Base-by-base conservation (phyloP, 1,140 invertebrate species). In the Lasioglossum albipes region DNA sequence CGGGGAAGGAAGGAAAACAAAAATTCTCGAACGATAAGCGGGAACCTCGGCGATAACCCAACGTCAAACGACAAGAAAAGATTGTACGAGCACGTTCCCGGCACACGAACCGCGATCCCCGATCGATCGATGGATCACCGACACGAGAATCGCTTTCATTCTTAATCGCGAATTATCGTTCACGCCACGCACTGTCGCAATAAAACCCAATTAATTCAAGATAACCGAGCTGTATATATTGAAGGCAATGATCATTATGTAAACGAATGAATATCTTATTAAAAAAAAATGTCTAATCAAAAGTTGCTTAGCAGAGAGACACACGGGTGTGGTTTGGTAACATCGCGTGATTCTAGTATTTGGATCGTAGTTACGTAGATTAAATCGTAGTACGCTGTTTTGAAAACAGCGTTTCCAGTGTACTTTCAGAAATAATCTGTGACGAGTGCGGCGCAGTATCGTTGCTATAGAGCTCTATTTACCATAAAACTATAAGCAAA, bases 31-130 rank as follows among this genome's bases (percentile, higher is more conserved):
- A 61, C 18, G 82, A 88, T 84, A 87, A 82, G 69, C 22, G 42
- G 41, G 78, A 89, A 82, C 84, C 80, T 79, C 45, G 2, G 61
- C 27, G 83, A 88, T 88, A 88, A 88, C 87, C 82, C 66, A 84
- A 18, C 71, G 18, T 20, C 36, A 84, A 9, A 27, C 27, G 68
- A 68, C 31, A 20, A 73, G 49, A 69, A 41, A 54, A 45, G 59
- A 83, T 27, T 4, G 54, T 49, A 77, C 69, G 59, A 59, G 73
- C 22, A 52, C 7, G 57, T 18, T 20, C n/a, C 9, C 2, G 7
- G 41, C n/a, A 12, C 18, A 7, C 20, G 10, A 41, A 49, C 61
- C 31, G 16, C 16, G 59, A 72, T 52, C 18, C 57, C 13, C 68
- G 54, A 75, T 68, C 65, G 59, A 61, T 27, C 31, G 20, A 10